phyloP scores from a whole-genome alignment of 1,140 invertebrate genomes.

The Meloidogyne chitwoodi region DNA sequence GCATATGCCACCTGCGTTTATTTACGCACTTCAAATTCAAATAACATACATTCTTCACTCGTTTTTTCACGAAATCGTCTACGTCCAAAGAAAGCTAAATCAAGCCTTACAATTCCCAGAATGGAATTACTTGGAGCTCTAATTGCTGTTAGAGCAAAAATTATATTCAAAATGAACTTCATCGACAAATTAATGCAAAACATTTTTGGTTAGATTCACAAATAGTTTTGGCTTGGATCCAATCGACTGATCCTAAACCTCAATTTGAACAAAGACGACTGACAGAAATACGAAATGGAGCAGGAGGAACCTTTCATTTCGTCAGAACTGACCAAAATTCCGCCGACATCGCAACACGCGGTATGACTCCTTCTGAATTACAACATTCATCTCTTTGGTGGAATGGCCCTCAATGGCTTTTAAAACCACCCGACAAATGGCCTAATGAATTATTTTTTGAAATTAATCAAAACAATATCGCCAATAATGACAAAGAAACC shows the following conservation, averaged over 20 bases:
- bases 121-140: not conserved
- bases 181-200: not conserved
- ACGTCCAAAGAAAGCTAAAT: not conserved
- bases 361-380: not conserved
- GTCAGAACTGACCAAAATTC: constrained; percentile 18
- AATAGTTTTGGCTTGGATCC: not conserved
- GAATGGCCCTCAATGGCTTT: constrained; percentile 10
- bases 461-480: too few relatives aligned
- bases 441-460: not conserved
- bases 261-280: not conserved
- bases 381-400: not conserved
- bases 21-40: not conserved
- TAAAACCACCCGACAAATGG: constrained; percentile 1
- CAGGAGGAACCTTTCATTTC: not conserved
- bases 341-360: constrained; percentile 14
- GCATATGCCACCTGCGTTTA: not conserved
- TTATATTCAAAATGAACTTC: not conserved
- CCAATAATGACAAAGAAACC: not conserved
- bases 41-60: not conserved
- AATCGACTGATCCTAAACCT: not conserved
- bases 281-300: constrained; percentile 1
- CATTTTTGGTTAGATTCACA: not conserved
- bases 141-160: not conserved
- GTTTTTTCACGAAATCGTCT: not conserved
- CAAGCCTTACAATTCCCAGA: not conserved